Conservation (phyloP, 2,113 vertebrate genomes). For the Chaetura pelagica region DNA sequence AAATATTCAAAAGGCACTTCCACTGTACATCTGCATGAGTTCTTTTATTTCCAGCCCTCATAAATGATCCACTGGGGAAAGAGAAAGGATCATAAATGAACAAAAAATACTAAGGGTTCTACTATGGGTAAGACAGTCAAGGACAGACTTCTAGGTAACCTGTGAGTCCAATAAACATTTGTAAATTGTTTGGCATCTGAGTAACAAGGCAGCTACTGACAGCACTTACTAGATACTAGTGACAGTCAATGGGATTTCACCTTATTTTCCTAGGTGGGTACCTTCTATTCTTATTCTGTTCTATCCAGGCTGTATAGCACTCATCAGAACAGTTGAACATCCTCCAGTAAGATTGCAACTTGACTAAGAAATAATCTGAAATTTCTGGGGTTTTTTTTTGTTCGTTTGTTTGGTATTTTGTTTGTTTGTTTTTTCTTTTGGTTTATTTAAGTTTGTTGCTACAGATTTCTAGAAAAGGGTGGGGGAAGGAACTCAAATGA, state of each 20-base stretch:
- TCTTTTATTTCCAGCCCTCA: constrained; percentile 2
- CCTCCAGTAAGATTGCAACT: not conserved
- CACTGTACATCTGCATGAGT: not conserved
- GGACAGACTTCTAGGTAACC: not conserved
- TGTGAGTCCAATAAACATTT: not conserved
- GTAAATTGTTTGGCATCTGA: not conserved
- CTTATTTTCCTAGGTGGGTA: not conserved
- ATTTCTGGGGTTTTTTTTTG: not conserved
- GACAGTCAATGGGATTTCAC: not conserved
- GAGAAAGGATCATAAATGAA: not conserved
- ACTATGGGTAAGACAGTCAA: not conserved
- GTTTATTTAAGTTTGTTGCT: not conserved
- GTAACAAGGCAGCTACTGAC: not conserved
- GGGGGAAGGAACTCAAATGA: not conserved
- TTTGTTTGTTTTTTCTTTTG: no score
- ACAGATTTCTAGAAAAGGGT: not conserved
- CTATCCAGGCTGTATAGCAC: not conserved
- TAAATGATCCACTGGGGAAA: not conserved
- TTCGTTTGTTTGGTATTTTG: no score
- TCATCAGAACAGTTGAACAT: not conserved
- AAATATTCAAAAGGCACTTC: constrained; percentile 46
- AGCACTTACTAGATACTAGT: not conserved
- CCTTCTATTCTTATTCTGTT: not conserved
- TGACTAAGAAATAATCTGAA: not conserved
- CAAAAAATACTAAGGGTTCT: not conserved